phyloP scores from a whole-genome alignment of 2,113 vertebrate species.

The Chionodraco myersi region DNA sequence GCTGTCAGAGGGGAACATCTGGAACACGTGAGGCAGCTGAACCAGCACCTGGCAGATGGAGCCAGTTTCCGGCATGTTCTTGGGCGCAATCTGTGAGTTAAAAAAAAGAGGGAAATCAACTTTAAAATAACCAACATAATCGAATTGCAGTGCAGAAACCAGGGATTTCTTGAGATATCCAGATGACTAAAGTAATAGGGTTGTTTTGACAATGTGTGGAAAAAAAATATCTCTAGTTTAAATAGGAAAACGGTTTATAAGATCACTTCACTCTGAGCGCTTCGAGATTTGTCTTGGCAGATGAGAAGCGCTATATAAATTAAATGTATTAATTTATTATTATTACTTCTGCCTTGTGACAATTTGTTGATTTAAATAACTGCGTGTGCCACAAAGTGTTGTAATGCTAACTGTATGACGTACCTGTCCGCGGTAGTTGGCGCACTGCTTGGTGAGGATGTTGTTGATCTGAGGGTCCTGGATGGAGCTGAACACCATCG shows the following conservation, averaged over 20 bases:
- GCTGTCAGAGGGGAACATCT: conserved; percentile 87
- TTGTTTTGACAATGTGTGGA: background rate
- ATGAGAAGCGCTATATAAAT: too few species aligned
- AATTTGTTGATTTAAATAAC: conserved; percentile 2
- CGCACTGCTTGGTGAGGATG: conserved; percentile 90
- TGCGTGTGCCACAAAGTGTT: background rate
- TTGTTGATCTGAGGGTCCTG: conserved; percentile 94
- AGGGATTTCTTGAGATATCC: background rate
- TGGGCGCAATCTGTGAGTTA: conserved; percentile 84
- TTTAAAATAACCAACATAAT: background rate
- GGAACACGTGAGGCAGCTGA: conserved; percentile 96
- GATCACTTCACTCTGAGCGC: background rate
- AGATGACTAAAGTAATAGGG: background rate
- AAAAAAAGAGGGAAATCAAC: background rate
- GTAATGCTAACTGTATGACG: background rate
- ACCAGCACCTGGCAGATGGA: conserved; percentile 93
- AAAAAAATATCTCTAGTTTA: too few species aligned
- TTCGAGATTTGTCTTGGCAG: too few species aligned
- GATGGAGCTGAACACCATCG: conserved; percentile 90
- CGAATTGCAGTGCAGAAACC: background rate
- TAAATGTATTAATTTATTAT: too few species aligned
- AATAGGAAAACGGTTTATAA: background rate
- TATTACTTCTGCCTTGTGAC: background rate
- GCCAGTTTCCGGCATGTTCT: conserved; percentile 86
- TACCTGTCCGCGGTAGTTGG: conserved; percentile 93